Evolutionary conservation across 2,888 invertebrate genomes (phyloP).

Genomic region (Drosophila merina): DNA sequence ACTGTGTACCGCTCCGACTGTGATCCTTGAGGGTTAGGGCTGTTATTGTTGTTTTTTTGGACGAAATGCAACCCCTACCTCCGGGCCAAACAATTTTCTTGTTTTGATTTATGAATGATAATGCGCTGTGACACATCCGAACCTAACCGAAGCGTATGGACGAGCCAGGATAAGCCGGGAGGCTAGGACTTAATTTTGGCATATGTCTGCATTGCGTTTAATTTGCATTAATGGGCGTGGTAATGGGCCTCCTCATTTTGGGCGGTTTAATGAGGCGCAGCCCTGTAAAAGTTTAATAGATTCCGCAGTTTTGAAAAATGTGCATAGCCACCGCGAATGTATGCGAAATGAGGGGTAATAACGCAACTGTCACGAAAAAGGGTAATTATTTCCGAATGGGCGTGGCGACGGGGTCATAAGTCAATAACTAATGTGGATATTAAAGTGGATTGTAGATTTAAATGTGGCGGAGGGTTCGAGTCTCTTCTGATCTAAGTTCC

Average conservation of each 20-base stretch:
- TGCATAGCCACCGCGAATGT: background rate
- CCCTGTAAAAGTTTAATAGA: constrained; percentile 52
- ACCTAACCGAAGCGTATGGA: constrained; percentile 13
- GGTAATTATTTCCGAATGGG: constrained; percentile 25
- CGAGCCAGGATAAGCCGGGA: constrained; percentile 12
- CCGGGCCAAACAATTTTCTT: constrained; percentile 77
- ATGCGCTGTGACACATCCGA: constrained; percentile 80
- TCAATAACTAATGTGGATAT: constrained; percentile 52
- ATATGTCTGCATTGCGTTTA: constrained; percentile 80
- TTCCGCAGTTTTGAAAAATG: constrained; percentile 18
- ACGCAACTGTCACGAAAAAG: constrained; percentile 39
- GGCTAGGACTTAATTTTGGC: constrained; percentile 51
- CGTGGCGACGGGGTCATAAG: constrained; percentile 52
- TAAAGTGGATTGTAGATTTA: background rate
- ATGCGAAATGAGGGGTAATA: constrained; percentile 12
- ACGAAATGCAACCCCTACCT: constrained; percentile 48
- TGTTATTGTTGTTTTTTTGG: constrained; percentile 22
- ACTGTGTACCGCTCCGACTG: constrained; percentile 34
- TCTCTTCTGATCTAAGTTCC: constrained; percentile 13
- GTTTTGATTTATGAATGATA: constrained; percentile 83
- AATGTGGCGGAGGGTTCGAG: background rate
- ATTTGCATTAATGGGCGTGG: constrained; percentile 82
- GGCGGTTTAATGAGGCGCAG: constrained; percentile 72
- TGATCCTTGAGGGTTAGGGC: background rate
- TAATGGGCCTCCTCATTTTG: constrained; percentile 57